A percentile compares a stretch with the other conserved stretches of the same genome.
These are phyloP conservation scores for Gerris buenoi DNA, from an alignment of 1,140 invertebrate species.

Conservation along the genomic window DNA sequence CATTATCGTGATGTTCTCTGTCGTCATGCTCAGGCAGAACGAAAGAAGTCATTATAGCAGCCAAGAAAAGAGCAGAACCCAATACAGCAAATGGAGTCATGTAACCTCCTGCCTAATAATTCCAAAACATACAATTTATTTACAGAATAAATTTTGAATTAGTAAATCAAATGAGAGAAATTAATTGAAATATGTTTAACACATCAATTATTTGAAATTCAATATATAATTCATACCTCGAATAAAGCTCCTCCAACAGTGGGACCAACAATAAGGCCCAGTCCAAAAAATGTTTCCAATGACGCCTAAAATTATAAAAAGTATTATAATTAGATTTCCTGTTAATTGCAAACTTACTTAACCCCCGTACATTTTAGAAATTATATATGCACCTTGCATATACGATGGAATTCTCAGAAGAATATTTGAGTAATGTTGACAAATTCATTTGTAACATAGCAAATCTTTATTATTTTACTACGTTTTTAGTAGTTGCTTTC, in stretches of 20 bases:
- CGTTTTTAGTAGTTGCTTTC: no score
- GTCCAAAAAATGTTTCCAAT: constrained; percentile 76
- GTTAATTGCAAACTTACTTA: constrained; percentile 24
- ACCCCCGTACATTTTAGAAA: not conserved
- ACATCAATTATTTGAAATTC: no score
- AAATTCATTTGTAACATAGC: no score
- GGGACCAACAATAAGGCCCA: constrained; percentile 74
- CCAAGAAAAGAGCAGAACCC: constrained; percentile 56
- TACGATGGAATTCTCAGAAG: not conserved
- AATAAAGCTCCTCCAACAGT: constrained; percentile 69
- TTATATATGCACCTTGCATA: no score
- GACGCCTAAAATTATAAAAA: constrained; percentile 42
- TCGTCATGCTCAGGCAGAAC: constrained; percentile 49
- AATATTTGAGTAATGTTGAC: no score
- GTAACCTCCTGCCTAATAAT: constrained; percentile 55
- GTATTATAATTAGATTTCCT: not conserved
- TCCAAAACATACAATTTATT: not conserved
- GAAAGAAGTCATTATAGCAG: constrained; percentile 56
- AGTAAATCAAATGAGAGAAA: no score
- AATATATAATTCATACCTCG: no score
- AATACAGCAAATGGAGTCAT: constrained; percentile 71
- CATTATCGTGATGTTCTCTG: no score
- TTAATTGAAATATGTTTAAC: no score
- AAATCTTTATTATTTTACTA: no score
- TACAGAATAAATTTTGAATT: no score